These are phyloP conservation scores for Kryptopterus vitreolus DNA, from an alignment of 2,797 vertebrate species.

Conservation along the genomic window DNA sequence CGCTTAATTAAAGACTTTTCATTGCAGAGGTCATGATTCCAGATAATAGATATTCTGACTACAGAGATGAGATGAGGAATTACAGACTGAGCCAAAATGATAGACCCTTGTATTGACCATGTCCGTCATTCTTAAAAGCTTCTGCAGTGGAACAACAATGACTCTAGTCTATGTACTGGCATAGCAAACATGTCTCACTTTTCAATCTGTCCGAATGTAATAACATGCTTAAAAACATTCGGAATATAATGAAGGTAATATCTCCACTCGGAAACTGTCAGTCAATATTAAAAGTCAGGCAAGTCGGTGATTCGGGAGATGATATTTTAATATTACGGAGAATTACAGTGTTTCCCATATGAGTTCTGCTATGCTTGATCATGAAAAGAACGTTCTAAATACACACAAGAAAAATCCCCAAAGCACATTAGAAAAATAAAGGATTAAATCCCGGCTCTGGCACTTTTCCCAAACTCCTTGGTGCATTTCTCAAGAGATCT, in stretches of 20 bases:
- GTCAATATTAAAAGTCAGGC: not conserved
- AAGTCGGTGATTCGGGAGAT: not conserved
- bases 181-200: constrained; percentile 45
- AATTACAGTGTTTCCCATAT: not conserved
- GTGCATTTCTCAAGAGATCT: constrained; percentile 64
- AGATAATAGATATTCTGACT: constrained; percentile 70
- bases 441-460: constrained; percentile 26
- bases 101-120: constrained; percentile 64
- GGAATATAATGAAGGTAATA: not conserved
- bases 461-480: constrained; percentile 56
- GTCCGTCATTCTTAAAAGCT: constrained; percentile 67
- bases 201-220: constrained; percentile 4
- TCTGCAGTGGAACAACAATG: constrained; percentile 68
- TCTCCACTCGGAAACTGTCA: not conserved
- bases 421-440: constrained; percentile 37
- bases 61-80: constrained; percentile 64
- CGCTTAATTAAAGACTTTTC: constrained; percentile 79
- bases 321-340: constrained; percentile 11
- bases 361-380: constrained; percentile 1
- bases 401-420: constrained; percentile 17
- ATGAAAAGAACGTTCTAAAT: constrained; percentile 39
- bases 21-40: constrained; percentile 68
- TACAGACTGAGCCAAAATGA: constrained; percentile 65
- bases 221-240: constrained; percentile 3
- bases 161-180: constrained; percentile 59